These are phyloP conservation scores for Ptilonorhynchus violaceus DNA, from an alignment of 2,113 vertebrate genomes.

Conservation along the genomic window DNA sequence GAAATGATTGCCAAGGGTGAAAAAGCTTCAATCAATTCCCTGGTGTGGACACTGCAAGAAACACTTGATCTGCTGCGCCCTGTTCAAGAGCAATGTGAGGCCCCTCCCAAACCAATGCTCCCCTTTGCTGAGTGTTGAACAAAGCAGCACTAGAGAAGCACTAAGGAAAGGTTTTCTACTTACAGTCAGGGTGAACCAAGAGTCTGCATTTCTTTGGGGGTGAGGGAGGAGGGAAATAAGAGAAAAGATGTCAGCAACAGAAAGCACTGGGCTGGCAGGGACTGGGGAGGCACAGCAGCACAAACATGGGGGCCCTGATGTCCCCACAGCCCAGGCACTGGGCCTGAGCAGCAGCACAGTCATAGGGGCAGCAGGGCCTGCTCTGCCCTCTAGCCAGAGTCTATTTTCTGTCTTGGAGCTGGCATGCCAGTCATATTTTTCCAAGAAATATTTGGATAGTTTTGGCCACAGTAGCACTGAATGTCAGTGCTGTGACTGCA, in stretches of 20 bases:
- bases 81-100: constrained; percentile 14
- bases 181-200: background rate
- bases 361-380: background rate
- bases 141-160: background rate
- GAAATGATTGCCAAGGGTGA: background rate
- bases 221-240: fast-evolving
- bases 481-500: background rate
- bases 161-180: background rate
- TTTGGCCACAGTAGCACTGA: background rate
- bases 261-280: background rate
- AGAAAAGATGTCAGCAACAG: background rate
- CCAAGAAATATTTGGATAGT: background rate
- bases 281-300: fast-evolving
- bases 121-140: background rate
- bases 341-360: background rate
- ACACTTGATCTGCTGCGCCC: background rate
- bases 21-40: background rate
- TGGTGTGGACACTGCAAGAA: background rate
- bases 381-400: background rate
- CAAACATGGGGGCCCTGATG: fast-evolving
- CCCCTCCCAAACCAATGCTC: fast-evolving
- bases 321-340: fast-evolving
- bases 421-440: background rate
- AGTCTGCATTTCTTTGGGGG: background rate
- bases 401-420: fast-evolving